Evolutionary conservation across 2,888 invertebrate species (phyloP), one percentile per base, ranked within the genome.

Genomic region (Acronicta alni): DNA sequence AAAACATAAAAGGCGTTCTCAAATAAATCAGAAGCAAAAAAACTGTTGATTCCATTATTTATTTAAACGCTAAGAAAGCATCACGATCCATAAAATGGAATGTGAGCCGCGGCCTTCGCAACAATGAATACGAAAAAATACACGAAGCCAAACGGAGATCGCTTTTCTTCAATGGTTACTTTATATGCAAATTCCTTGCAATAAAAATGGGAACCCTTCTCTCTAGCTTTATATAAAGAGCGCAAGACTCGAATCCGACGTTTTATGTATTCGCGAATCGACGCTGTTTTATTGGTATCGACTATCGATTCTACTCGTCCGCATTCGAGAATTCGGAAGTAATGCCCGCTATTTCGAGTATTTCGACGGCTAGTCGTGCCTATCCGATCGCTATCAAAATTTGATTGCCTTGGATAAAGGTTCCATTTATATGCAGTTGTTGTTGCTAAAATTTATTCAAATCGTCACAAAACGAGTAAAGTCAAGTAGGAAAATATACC

Each of bases 111-210:
- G 90, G 88, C 89, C 90, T 92, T 89, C 87, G 83, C 82, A 89
- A 93, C 93, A 92, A 93, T 93, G 92, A 93, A 93, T 92, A 90
- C 88, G 88, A 90, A 92, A 92, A 89, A 90, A 78, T 77, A 87
- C 87, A 85, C 81, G 83, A 75, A 88, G 85, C 86, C 87, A 83
- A 90, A 87, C 88, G 86, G 87, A 89, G 93, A 93, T 94, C 93
- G 91, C 90, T 92, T 93, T 93, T 91, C 94, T 94, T 93, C 91
- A 92, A 94, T 93, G 93, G 93, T 94, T 94, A 94, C 94, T 94
- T 94, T 94, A 94, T 93, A 94, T 94, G 94, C 91, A 93, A 94
- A 94, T 94, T 90, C 88, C 84, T 87, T 83, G 93, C 88, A 88
- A 93, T 94, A 94, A 94, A 94, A 94, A 68, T 81, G 81, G 88